phyloP scores from a whole-genome alignment of 2,888 invertebrate genomes.

The Epsilonema sp. region DNA sequence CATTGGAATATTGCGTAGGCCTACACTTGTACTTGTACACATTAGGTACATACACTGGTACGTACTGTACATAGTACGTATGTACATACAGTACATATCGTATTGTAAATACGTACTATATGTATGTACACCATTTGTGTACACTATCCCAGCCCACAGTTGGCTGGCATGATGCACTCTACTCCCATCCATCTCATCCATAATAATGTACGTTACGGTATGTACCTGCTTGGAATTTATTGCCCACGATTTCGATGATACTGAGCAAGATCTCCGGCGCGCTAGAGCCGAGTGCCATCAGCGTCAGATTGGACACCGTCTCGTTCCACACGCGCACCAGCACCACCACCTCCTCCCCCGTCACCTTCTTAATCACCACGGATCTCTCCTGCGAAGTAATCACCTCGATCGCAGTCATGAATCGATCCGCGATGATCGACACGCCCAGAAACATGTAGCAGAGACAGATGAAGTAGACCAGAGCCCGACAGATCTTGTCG shows the following conservation, averaged over 20 bases:
- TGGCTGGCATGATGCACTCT: too few relatives aligned
- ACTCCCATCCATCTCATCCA: too few relatives aligned
- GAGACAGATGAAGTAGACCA: conserved; percentile 66
- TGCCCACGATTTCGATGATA: conserved; percentile 89
- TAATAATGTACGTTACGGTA: too few relatives aligned
- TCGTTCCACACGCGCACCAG: conserved; percentile 95
- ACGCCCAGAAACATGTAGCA: conserved; percentile 92
- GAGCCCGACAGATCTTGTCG: conserved; percentile 53
- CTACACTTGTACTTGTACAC: too few relatives aligned
- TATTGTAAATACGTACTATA: too few relatives aligned
- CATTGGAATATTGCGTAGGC: too few relatives aligned
- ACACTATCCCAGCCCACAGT: too few relatives aligned
- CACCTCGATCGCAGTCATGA: conserved; percentile 98
- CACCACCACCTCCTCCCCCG: conserved; percentile 46
- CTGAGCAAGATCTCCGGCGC: conserved; percentile 93
- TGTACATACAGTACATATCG: too few relatives aligned
- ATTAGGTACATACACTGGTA: too few relatives aligned
- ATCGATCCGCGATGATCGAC: conserved; percentile 90
- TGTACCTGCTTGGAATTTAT: conserved; percentile 62
- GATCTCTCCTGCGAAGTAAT: conserved; percentile 94
- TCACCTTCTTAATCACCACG: conserved; percentile 55
- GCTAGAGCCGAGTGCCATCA: conserved; percentile 95
- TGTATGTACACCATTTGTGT: too few relatives aligned
- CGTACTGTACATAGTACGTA: too few relatives aligned
- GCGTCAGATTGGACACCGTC: conserved; percentile 88